Base-by-base conservation (phyloP, 2,888 invertebrate genomes). In the Catocala nupta region DNA sequence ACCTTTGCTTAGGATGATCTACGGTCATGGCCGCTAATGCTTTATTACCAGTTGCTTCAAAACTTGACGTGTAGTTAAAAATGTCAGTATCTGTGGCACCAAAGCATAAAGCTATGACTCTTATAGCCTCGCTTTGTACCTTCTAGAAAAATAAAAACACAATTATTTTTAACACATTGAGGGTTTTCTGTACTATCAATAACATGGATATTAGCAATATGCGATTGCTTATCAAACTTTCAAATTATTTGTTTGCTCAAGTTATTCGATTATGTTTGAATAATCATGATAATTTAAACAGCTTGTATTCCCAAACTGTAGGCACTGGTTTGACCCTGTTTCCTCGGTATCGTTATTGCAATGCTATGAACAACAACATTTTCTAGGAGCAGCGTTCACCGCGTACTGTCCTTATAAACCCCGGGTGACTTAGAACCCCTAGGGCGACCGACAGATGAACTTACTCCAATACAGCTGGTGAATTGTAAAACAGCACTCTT, bases 401-500 rank as follows among this genome's bases (percentile, higher is more conserved):
- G 10, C 39, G 8, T 12, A 45, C 12, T 12, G 8, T 45, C 7
- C 2, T 11, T 6, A 34, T 12, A 34, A 34, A 11, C 34, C 25
- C 25, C 25, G 25, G 25, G 25, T 3, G 25, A 3, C 25, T 25
- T 25, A 25, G 25, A 3, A 25, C 25, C 25, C 25, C 4, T 25
- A 25, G 25, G 25, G 25, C 4, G 25, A 25, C 25, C 25, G 4
- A 25, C 25, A 25, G 25, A 4, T 25, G 25, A 25, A 75, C 74
- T 77, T 65, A 83, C 83, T 7, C 82, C 82, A 61, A 82, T 67
- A 58, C 76, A 77, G 44, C 70, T 74, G 43, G 75, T 81, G 43
- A 84, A 85, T 25, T 84, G 81, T 44, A 82, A 55, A 6, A 85
- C 79, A 3, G 80, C 82, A 12, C 76, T 76, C 58, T 84, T 85